Evolutionary conservation across 2,797 vertebrate genomes (phyloP).

Genomic region (Potorous gilbertii): DNA sequence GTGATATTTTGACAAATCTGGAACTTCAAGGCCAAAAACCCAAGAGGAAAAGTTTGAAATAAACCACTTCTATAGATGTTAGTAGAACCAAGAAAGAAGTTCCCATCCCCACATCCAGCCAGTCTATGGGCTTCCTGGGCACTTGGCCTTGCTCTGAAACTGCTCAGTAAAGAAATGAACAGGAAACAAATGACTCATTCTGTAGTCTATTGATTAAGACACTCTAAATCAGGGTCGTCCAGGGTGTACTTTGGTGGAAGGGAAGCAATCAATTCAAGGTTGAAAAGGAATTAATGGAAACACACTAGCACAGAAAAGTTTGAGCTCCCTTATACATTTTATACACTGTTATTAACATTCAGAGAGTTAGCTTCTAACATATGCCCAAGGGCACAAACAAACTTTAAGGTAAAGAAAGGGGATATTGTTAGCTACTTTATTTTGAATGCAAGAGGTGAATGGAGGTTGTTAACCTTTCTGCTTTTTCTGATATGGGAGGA

Average conservation of each 20-base stretch:
- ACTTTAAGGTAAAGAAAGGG: background rate
- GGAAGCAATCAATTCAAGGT: conserved; percentile 66
- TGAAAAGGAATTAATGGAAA: conserved; percentile 60
- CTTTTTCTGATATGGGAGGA: conserved; percentile 7
- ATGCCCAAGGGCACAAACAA: conserved; percentile 34
- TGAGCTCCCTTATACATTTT: conserved; percentile 19
- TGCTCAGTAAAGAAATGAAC: conserved; percentile 58
- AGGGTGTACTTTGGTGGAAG: conserved; percentile 15
- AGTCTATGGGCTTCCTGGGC: background rate
- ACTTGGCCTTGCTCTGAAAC: conserved; percentile 53
- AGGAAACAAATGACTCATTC: conserved; percentile 64
- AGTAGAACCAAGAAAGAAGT: background rate
- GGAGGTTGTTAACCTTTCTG: background rate
- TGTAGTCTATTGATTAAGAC: conserved; percentile 62
- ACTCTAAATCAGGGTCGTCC: conserved; percentile 39
- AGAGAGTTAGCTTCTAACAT: conserved; percentile 12
- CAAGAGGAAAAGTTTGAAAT: background rate
- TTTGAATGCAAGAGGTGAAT: background rate
- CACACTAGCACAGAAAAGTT: background rate
- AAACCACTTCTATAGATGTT: background rate
- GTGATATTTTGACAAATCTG: background rate
- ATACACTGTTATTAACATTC: conserved; percentile 40
- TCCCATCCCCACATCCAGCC: background rate
- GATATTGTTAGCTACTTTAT: conserved; percentile 9
- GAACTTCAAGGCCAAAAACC: background rate